Evolutionary conservation across 2,888 invertebrate genomes (phyloP), one percentile per base, ranked within the genome.

Genomic region (Synergus gifuensis): DNA sequence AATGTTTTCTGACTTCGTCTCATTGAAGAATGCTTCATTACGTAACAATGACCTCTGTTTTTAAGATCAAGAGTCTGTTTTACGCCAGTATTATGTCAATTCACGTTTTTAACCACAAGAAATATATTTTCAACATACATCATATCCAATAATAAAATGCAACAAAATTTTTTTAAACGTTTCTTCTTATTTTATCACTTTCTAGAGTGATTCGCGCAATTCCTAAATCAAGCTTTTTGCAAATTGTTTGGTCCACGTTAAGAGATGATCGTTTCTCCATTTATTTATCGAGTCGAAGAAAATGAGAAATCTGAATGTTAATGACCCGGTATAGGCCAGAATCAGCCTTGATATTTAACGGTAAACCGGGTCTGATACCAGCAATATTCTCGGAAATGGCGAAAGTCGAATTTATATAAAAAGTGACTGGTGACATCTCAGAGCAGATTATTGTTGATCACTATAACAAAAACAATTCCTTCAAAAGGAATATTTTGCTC

Each of bases 261-360:
- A n/a, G n/a, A 66, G 42, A 42, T 66, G n/a, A 66, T 66, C 42
- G 40, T 66, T 66, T 42, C 5, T n/a, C 18, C 11, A 11, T 66
- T 42, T 40, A 40, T 66, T 66, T 28, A 28, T 14, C 64, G 42
- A 16, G 42, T 42, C 40, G 18, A 42, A 66, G 42, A 66, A 66
- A 66, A 66, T 66, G 42, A 66, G 64, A 66, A 66, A 66, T 66
- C 42, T 42, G 64, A 66, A 42, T 62, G 22, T 66, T 66, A 66
- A 66, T 36, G 64, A 18, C 28, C 64, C 36, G 40, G 22, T 62
- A 4, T 63, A 66, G 36, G 42, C 40, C 64, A 42, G 42, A 42
- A 66, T 66, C 64, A 66, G 42, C 64, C 64, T 66, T 42, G 64
- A 40, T 66, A 66, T 42, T 66, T 66, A 66, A 66, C 64, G 64